Percentiles rank a stretch among this genome's conserved stretches.
phyloP scores from a whole-genome alignment of 2,888 invertebrate genomes.

The Sesia bembeciformis region DNA sequence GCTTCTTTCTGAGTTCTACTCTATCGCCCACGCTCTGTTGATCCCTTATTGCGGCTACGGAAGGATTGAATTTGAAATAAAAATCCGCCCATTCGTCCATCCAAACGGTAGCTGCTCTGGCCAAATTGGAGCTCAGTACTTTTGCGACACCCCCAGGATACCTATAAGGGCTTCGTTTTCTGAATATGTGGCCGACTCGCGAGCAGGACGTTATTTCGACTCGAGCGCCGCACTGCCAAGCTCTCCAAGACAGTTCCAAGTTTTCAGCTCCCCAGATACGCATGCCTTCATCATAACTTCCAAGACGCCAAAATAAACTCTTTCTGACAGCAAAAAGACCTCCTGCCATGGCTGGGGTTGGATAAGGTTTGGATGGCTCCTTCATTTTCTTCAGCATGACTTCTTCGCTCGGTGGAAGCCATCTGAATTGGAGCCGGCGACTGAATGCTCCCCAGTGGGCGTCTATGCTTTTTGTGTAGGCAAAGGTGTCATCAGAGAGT shows the following conservation, averaged over 20 bases:
- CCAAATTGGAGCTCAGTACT: constrained; percentile 92
- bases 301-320: constrained; percentile 89
- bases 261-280: constrained; percentile 99
- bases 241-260: constrained; percentile 95
- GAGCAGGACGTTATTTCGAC: constrained; percentile 95
- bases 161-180: constrained; percentile 94
- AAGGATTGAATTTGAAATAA: constrained; percentile 89
- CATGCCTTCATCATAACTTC: constrained; percentile 82
- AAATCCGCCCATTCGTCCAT: constrained; percentile 98
- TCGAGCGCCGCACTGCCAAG: constrained; percentile 95
- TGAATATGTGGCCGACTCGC: constrained; percentile 94
- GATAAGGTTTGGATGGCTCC: constrained; percentile 80
- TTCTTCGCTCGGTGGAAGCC: constrained; percentile 83
- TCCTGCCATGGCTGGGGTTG: constrained; percentile 95
- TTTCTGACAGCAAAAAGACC: constrained; percentile 93
- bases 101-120: constrained; percentile 96
- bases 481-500: constrained; percentile 95
- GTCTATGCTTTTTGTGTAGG: constrained; percentile 95
- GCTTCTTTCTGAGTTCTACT: constrained; percentile 77
- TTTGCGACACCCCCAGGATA: constrained; percentile 94
- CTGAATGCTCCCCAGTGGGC: constrained; percentile 99
- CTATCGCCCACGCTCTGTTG: constrained; percentile 78
- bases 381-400: constrained; percentile 76
- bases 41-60: constrained; percentile 73
- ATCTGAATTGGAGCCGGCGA: constrained; percentile 95